These are phyloP conservation scores for Anableps anableps DNA, from an alignment of 2,797 vertebrate species.

Conservation along the genomic window DNA sequence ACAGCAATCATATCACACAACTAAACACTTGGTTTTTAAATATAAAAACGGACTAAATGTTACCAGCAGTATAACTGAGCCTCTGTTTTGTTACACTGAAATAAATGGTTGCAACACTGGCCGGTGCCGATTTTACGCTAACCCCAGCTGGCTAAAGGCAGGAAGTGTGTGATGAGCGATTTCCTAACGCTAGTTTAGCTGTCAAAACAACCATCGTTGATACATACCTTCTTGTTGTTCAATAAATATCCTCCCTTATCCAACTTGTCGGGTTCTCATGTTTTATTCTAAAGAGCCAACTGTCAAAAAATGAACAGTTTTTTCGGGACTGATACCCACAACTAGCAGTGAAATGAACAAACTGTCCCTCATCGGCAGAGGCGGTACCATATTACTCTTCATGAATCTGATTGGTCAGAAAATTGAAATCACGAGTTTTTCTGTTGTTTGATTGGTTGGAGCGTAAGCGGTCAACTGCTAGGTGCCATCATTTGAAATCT, in stretches of 20 bases:
- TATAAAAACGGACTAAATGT: neutral
- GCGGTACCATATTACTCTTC: neutral
- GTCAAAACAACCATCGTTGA: neutral
- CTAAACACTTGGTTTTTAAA: neutral
- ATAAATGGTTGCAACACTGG: neutral
- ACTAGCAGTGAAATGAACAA: slow-evolving; percentile 15
- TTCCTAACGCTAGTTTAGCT: slow-evolving; percentile 42
- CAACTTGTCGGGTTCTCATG: slow-evolving; percentile 33
- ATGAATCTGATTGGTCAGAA: slow-evolving; percentile 46
- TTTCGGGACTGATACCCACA: neutral
- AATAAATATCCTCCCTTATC: slow-evolving; percentile 16
- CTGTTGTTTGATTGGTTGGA: slow-evolving; percentile 49
- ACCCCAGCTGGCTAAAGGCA: slow-evolving; percentile 36
- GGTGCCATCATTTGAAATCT: neutral
- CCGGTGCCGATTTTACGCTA: neutral
- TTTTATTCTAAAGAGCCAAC: neutral
- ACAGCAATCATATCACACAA: neutral
- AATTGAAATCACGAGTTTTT: neutral
- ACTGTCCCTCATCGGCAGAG: slow-evolving; percentile 6
- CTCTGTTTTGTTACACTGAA: neutral
- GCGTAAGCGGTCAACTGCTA: neutral
- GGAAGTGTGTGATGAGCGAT: slow-evolving; percentile 49
- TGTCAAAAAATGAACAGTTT: slow-evolving; percentile 22
- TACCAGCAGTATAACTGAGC: neutral
- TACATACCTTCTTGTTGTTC: slow-evolving; percentile 37